phyloP scores from a whole-genome alignment of 2,113 vertebrate genomes.

The Motacilla tschutschensis region DNA sequence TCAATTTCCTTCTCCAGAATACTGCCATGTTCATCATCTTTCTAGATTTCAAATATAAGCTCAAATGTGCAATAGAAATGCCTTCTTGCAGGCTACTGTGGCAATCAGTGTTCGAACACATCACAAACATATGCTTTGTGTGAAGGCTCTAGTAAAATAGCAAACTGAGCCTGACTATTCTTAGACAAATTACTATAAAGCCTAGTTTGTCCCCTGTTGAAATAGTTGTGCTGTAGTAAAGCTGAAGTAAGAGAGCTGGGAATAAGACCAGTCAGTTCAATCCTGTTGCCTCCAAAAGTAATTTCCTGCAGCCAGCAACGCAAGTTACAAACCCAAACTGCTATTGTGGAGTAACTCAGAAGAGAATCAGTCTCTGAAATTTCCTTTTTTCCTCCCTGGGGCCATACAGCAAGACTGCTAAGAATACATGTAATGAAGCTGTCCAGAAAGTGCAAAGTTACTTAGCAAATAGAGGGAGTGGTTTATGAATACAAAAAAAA shows the following conservation, averaged over 20 bases:
- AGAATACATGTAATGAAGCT: conserved; percentile 2
- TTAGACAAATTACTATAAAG: not conserved
- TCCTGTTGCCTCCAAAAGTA: not conserved
- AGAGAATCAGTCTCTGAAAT: conserved; percentile 55
- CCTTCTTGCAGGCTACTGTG: not conserved
- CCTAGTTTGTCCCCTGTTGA: not conserved
- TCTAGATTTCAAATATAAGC: not conserved
- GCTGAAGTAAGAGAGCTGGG: not conserved
- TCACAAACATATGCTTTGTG: not conserved
- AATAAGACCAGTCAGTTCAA: conserved; percentile 2
- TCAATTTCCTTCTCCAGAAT: not conserved
- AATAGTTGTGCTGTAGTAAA: not conserved
- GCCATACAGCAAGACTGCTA: conserved; percentile 29
- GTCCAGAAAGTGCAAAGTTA: not conserved
- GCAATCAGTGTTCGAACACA: not conserved
- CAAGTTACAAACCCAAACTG: not conserved
- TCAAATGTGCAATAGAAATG: not conserved
- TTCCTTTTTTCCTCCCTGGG: not conserved
- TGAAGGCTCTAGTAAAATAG: not conserved
- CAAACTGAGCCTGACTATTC: not conserved
- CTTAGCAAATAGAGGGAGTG: not conserved
- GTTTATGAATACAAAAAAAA: not conserved
- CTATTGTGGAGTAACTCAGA: conserved; percentile 49
- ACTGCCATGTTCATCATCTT: not conserved
- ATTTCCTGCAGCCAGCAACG: conserved; percentile 2